These are phyloP conservation scores for Steatocranus sp. DNA, from an alignment of 2,797 vertebrate species.

Conservation along the genomic window DNA sequence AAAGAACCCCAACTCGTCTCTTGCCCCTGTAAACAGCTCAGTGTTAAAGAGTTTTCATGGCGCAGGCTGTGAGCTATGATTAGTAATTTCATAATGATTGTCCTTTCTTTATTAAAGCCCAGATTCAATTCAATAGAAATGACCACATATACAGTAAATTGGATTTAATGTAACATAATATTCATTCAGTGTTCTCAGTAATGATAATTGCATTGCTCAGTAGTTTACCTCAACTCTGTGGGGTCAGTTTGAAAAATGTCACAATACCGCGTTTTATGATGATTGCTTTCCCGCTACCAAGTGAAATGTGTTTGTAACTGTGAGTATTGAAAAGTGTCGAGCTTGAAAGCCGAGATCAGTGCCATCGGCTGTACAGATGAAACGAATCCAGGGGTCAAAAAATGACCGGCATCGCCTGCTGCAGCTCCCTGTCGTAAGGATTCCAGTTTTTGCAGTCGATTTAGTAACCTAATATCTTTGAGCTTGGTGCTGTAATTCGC, in stretches of 20 bases:
- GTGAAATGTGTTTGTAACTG: background rate
- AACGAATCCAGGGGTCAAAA: background rate
- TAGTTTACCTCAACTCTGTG: slow-evolving; percentile 27
- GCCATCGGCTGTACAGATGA: background rate
- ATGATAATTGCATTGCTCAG: slow-evolving; percentile 46
- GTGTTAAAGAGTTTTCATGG: background rate
- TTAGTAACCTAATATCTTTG: background rate
- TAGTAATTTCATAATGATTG: slow-evolving; percentile 12
- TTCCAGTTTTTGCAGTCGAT: background rate
- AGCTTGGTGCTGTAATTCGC: background rate
- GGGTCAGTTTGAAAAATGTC: slow-evolving; percentile 35
- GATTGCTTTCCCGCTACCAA: slow-evolving; percentile 10
- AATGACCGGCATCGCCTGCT: background rate
- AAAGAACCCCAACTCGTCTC: background rate
- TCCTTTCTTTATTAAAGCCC: slow-evolving; percentile 15
- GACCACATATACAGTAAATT: slow-evolving; percentile 35
- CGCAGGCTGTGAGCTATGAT: background rate
- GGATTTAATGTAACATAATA: slow-evolving; percentile 41
- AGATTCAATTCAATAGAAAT: slow-evolving; percentile 28
- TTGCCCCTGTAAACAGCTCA: background rate
- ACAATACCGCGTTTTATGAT: slow-evolving; percentile 4
- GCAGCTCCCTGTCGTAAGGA: background rate
- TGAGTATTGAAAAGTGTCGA: background rate
- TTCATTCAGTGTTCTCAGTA: slow-evolving; percentile 37
- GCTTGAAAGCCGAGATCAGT: background rate